phyloP scores from a whole-genome alignment of 2,888 invertebrate species.

The Drosophila mimetica region DNA sequence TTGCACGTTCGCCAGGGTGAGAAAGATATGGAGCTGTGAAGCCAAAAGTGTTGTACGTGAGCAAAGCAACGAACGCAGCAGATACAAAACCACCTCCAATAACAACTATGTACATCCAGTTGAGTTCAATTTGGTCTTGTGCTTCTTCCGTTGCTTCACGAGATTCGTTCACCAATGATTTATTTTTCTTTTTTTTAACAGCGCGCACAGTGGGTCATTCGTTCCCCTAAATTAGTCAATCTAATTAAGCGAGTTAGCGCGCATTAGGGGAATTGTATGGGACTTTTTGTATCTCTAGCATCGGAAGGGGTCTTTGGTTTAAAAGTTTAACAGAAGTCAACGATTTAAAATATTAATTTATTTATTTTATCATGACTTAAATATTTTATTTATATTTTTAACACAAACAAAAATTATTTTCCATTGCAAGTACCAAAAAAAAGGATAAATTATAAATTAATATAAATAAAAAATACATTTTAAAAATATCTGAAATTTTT shows the following conservation, averaged over 20 bases:
- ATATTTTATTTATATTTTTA: too few species aligned
- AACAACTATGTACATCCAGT: slow-evolving; percentile 41
- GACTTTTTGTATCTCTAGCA: background rate
- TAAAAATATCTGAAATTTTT: too few species aligned
- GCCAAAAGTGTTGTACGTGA: slow-evolving; percentile 62
- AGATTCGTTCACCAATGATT: slow-evolving; percentile 46
- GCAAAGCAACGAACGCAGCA: slow-evolving; percentile 61
- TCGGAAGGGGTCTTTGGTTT: background rate
- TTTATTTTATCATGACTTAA: background rate
- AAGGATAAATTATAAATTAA: too few species aligned
- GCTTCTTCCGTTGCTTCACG: slow-evolving; percentile 51
- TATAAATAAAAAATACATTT: too few species aligned
- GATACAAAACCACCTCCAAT: slow-evolving; percentile 48
- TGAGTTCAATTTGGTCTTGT: slow-evolving; percentile 58
- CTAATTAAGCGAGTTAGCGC: slow-evolving; percentile 16
- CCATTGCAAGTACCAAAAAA: too few species aligned
- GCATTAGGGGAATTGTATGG: slow-evolving; percentile 2
- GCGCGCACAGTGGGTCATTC: slow-evolving; percentile 38
- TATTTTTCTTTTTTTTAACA: slow-evolving; percentile 21
- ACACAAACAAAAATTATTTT: too few species aligned
- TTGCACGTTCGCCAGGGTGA: slow-evolving; percentile 48
- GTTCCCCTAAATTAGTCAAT: slow-evolving; percentile 1
- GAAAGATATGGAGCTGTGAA: slow-evolving; percentile 28
- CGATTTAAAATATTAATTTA: background rate
- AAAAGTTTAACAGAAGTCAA: background rate